Evolutionary conservation across 2,113 vertebrate genomes (phyloP).

Genomic region (Syrrhaptes paradoxus): DNA sequence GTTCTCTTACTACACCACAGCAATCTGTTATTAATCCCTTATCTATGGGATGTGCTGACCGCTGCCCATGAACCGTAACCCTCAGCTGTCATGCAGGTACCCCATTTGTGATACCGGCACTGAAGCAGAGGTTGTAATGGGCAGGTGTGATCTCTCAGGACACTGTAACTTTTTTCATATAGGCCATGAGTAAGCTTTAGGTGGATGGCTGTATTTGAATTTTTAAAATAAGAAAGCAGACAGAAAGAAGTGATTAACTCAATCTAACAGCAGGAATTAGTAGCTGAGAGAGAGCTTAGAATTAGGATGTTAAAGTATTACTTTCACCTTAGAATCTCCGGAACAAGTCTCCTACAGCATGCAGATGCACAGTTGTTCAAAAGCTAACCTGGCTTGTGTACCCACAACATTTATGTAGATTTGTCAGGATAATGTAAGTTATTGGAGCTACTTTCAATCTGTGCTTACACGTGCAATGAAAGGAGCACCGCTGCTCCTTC

Average conservation of each 20-base stretch:
- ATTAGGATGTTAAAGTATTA: background rate
- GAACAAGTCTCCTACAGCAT: background rate
- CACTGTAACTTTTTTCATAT: background rate
- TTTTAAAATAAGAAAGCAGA: background rate
- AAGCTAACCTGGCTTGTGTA: background rate
- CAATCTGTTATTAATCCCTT: background rate
- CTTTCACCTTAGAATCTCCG: background rate
- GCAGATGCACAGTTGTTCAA: background rate
- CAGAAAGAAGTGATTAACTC: background rate
- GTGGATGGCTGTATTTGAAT: background rate
- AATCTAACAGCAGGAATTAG: background rate
- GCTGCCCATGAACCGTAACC: accelerated
- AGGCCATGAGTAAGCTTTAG: background rate
- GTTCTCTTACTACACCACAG: background rate
- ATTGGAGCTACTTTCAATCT: background rate
- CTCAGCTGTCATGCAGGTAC: accelerated
- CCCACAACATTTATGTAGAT: background rate
- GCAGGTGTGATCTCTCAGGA: background rate
- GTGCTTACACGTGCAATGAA: background rate
- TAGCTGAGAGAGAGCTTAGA: background rate
- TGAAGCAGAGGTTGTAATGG: background rate
- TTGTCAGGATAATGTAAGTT: background rate
- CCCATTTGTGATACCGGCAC: accelerated
- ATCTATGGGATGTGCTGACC: background rate
- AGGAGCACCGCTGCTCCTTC: background rate